These are phyloP conservation scores for Alloscopus bannaensis DNA, from an alignment of 2,888 invertebrate genomes.

Conservation along the genomic window DNA sequence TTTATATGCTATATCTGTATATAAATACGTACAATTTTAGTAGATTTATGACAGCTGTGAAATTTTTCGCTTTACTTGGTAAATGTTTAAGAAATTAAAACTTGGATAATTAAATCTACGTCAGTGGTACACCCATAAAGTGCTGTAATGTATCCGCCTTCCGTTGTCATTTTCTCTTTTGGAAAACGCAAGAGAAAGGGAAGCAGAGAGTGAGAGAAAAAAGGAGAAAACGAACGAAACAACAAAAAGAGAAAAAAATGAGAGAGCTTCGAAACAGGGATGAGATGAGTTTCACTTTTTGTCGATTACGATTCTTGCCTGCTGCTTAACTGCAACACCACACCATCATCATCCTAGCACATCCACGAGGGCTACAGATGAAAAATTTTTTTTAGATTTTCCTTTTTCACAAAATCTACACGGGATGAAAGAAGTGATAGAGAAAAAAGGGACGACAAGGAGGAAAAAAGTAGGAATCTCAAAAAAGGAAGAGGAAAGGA, in stretches of 20 bases:
- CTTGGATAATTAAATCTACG: constrained; percentile 67
- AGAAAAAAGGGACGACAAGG: constrained; percentile 4
- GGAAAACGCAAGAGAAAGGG: not conserved
- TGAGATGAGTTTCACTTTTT: constrained; percentile 37
- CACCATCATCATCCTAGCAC: too few relatives aligned
- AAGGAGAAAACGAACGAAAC: too few relatives aligned
- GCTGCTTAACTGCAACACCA: constrained; percentile 57
- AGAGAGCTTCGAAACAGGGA: too few relatives aligned
- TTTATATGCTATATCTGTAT: not conserved
- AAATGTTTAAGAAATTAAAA: constrained; percentile 65
- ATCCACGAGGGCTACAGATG: too few relatives aligned
- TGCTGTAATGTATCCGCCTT: constrained; percentile 65
- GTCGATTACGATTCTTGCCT: constrained; percentile 35
- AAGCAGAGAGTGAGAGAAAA: too few relatives aligned
- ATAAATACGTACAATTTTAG: constrained; percentile 14
- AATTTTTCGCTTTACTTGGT: constrained; percentile 56
- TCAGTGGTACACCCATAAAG: constrained; percentile 59
- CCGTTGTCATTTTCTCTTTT: constrained; percentile 46
- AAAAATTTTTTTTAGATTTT: too few relatives aligned
- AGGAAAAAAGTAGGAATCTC: constrained; percentile 17
- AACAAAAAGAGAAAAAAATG: too few relatives aligned
- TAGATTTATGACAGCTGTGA: constrained; percentile 65
- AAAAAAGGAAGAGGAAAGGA: constrained; percentile 18
- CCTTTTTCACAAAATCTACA: too few relatives aligned
- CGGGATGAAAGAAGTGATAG: constrained; percentile 11